Base-by-base conservation (phyloP, 1,140 invertebrate genomes). In the Meloidogyne floridensis region DNA sequence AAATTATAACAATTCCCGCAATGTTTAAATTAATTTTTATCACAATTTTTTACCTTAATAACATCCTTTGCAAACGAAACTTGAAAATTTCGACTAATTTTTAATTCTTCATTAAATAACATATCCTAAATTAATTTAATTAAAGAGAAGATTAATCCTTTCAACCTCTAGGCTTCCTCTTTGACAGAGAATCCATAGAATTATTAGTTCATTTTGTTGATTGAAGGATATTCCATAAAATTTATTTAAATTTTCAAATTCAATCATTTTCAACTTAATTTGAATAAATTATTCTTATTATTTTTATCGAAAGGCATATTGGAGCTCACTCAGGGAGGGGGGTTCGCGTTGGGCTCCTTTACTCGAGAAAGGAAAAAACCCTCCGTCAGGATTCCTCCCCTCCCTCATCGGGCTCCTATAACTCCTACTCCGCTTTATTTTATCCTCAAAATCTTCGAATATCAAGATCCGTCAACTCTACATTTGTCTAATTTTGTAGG, bases 221-320 rank as follows among this genome's bases (percentile, higher is more conserved):
- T 90, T 90, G 84, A 89, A 89, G 11, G 86, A 85, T 79, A 89
- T 89, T 4, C 88, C 88, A 74, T 90, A 90, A 72, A 89, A 89
- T 81, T 90, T 89, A 82, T 89, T 89, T 47, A 90, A 75, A 71
- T 89, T 89, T 15, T 89, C 88, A 79, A 89, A 86, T 82, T 90
- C 89, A 59, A 87, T 83, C 7, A 90, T 74, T 81, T 89, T 89
- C 20, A 89, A 79, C 84, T 87, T 56, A 86, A 89, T 84, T 11
- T 84, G 42, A 75, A 18, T 3, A 43, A 83, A 73, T 87, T 87
- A 11, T 87, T 80, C 3, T 75, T 47, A 59, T 51, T 42, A 18
- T 6, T 11, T 13, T 15, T 80, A 32, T 32, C 1, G 0, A 32
- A 32, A 32, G 1, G 1, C 32, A 32, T 1, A 32, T 32, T 1